phyloP scores from a whole-genome alignment of 2,888 invertebrate species.

The Archaeoteleia sp. region DNA sequence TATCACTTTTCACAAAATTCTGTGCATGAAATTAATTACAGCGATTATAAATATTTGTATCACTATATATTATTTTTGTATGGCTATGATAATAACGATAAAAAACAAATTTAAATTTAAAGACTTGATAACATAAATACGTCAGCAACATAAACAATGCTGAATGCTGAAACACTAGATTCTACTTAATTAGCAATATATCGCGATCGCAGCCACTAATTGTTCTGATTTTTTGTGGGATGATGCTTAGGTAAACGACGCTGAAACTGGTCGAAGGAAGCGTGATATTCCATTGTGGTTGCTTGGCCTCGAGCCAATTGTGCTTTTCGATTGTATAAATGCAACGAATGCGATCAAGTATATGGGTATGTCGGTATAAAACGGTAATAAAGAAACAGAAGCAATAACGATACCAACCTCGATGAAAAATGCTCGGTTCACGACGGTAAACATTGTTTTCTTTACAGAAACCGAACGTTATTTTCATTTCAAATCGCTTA shows the following conservation, averaged over 20 bases:
- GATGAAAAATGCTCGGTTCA: slow-evolving; percentile 18
- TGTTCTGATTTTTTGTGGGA: slow-evolving; percentile 61
- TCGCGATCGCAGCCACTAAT: slow-evolving; percentile 54
- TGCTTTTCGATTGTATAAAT: slow-evolving; percentile 52
- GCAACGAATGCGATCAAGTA: slow-evolving; percentile 31
- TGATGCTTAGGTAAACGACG: slow-evolving; percentile 50
- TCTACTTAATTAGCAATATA: no score
- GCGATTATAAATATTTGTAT: no score
- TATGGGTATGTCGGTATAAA: slow-evolving; percentile 23
- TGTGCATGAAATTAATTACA: no score
- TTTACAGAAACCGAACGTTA: not conserved
- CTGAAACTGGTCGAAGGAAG: slow-evolving; percentile 53
- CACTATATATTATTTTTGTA: no score
- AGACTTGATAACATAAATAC: no score
- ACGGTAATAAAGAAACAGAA: slow-evolving; percentile 27
- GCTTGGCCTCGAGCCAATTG: slow-evolving; percentile 63
- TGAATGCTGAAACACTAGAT: no score
- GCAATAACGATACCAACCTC: slow-evolving; percentile 20
- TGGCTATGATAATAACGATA: no score
- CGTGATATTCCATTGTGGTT: slow-evolving; percentile 63
- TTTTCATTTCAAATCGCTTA: slow-evolving; percentile 13
- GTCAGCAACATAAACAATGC: no score
- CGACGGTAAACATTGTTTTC: slow-evolving; percentile 5
- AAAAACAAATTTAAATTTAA: no score
- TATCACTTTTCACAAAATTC: no score